phyloP scores from a whole-genome alignment of 2,888 invertebrate species.

The Noctua fimbriata region DNA sequence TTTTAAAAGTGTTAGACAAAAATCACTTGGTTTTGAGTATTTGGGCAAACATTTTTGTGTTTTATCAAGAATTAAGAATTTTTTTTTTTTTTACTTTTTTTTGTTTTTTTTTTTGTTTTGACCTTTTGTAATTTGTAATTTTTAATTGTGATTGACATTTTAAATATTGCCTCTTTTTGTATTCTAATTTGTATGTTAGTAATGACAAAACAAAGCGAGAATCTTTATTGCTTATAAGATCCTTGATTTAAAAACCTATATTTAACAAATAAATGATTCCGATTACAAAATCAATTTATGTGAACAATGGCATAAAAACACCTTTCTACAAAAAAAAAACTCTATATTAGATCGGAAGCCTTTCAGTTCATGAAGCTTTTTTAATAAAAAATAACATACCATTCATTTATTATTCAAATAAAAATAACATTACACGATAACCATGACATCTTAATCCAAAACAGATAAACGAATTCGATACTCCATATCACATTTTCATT shows the following conservation, averaged over 20 bases:
- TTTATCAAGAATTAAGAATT: too few relatives aligned
- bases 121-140: neutral
- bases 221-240: neutral
- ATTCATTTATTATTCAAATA: neutral
- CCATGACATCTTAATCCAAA: conserved; percentile 27
- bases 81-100: too few relatives aligned
- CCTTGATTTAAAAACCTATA: neutral
- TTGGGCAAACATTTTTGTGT: too few relatives aligned
- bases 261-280: neutral
- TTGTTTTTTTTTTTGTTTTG: too few relatives aligned
- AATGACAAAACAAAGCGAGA: neutral
- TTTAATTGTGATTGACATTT: neutral
- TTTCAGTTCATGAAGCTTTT: neutral
- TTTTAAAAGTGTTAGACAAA: neutral
- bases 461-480: conserved; percentile 38
- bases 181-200: neutral
- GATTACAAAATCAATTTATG: neutral
- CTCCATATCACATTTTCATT: neutral
- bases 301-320: neutral
- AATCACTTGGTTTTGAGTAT: neutral
- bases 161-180: neutral
- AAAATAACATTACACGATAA: neutral
- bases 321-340: neutral
- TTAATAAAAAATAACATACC: neutral
- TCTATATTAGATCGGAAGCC: neutral